Base-by-base conservation (phyloP, 2,113 vertebrate genomes). In the Hassar affinis region DNA sequence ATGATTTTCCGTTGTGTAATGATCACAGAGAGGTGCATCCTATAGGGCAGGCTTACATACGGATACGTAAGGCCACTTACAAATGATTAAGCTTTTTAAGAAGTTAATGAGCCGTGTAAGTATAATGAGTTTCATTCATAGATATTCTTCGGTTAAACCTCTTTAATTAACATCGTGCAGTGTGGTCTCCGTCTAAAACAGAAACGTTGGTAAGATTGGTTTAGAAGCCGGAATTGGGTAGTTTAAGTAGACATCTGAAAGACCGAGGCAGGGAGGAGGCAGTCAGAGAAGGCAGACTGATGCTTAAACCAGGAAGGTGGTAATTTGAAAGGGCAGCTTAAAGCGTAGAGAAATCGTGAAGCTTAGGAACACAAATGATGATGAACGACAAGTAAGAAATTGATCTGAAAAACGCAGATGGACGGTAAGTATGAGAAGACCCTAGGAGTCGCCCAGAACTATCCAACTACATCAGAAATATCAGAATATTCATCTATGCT, bases 291-390 rank as follows among this genome's bases (percentile, higher is more conserved):
- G 64, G 22, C 66, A 45, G 66, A 69, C 9, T 47, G 35, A 69
- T 45, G 66, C 20, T 38, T 69, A 69, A 42, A 4, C 66, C 22
- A 69, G 25, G 25, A 72, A 72, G 5, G 25, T 15, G 25, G 69
- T 72, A 47, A 72, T 72, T 47, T 47, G 69, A 72, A 72, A 72
- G 22, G 42, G 69, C 69, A 72, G 12, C 69, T 49, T 72, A 47
- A 72, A 17, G 42, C 69, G 27, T 25, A 45, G 66, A 25, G 35
- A 69, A 20, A 69, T 42, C 35, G 14, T 42, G 20, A 45, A 25
- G 66, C 66, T 45, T 42, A 69, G 20, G 38, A 45, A 35, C 35
- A 45, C 66, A 42, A 45, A 69, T 42, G n/a, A n/a, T n/a, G n/a
- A n/a, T n/a, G n/a, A 20, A 25, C 12, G 66, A 69, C 35, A 69